A percentile compares a stretch with the other conserved stretches of the same genome.
Evolutionary conservation across 2,888 invertebrate species (phyloP).

Genomic region (Branchellion lobata): DNA sequence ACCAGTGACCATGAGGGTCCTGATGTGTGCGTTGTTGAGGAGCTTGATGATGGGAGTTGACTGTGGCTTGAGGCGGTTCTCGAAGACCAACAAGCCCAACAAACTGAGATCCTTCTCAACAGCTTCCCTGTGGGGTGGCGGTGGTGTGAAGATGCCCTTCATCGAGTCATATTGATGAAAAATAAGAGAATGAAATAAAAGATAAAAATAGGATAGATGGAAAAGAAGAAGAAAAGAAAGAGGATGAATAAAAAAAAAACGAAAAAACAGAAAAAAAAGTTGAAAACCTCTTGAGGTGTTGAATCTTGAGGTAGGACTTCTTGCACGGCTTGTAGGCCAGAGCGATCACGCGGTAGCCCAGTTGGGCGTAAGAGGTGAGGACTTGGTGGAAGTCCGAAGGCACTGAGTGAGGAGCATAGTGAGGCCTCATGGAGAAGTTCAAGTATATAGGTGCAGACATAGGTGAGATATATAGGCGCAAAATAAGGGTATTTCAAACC

Average conservation of each 20-base stretch:
- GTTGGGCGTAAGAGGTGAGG: conserved; percentile 64
- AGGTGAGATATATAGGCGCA: background rate
- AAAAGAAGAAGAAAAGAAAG: too few relatives aligned
- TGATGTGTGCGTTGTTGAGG: conserved; percentile 79
- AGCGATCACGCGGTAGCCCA: conserved; percentile 66
- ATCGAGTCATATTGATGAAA: background rate
- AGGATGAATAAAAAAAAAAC: too few relatives aligned
- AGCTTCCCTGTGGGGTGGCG: conserved; percentile 56
- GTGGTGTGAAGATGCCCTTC: background rate
- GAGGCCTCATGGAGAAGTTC: too few relatives aligned
- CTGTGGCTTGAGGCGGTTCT: conserved; percentile 87
- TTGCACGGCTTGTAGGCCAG: conserved; percentile 63
- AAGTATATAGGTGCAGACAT: too few relatives aligned
- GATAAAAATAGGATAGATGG: too few relatives aligned
- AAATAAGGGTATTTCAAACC: background rate
- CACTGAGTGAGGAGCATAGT: conserved; percentile 55
- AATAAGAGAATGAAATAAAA: background rate
- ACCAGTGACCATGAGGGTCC: conserved; percentile 96
- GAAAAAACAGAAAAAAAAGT: too few relatives aligned
- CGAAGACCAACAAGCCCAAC: conserved; percentile 81
- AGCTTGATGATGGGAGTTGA: conserved; percentile 76
- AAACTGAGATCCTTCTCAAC: conserved; percentile 74
- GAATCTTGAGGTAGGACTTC: conserved; percentile 61
- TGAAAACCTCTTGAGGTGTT: conserved; percentile 58
- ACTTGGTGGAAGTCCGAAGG: conserved; percentile 64